Evolutionary conservation across 2,113 vertebrate genomes (phyloP).

Genomic region (Leptocoma aspasia): DNA sequence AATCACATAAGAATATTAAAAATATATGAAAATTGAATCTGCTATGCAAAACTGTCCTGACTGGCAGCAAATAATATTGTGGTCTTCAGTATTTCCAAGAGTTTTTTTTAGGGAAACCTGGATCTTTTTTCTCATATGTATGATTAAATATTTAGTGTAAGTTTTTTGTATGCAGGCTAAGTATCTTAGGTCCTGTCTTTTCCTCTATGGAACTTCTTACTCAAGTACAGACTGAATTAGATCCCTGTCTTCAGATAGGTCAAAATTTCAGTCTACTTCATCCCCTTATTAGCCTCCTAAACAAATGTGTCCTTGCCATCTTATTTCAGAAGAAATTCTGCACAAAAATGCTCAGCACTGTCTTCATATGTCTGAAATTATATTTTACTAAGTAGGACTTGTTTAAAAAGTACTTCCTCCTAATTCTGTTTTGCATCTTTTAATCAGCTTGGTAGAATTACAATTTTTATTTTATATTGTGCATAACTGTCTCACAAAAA

Average conservation of each 20-base stretch:
- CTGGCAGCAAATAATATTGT: background rate
- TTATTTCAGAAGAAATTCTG: background rate
- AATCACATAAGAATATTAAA: background rate
- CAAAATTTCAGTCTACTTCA: background rate
- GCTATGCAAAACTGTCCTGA: background rate
- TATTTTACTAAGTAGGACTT: background rate
- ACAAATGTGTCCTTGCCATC: background rate
- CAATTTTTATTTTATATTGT: background rate
- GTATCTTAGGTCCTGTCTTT: background rate
- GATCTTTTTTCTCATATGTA: background rate
- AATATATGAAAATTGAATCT: background rate
- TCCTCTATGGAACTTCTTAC: background rate
- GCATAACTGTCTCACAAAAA: background rate
- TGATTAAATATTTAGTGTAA: background rate
- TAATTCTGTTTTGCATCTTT: background rate
- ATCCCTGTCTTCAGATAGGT: background rate
- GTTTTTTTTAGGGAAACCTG: background rate
- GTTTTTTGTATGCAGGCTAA: background rate
- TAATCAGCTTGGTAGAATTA: background rate
- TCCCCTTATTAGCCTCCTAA: background rate
- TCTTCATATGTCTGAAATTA: background rate
- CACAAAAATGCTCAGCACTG: background rate
- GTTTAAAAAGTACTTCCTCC: background rate
- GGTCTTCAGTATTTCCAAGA: background rate
- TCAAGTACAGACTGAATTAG: background rate